Evolutionary conservation across 2,888 invertebrate genomes (phyloP), one percentile per base, ranked within the genome.

Genomic region (Pocota personata): DNA sequence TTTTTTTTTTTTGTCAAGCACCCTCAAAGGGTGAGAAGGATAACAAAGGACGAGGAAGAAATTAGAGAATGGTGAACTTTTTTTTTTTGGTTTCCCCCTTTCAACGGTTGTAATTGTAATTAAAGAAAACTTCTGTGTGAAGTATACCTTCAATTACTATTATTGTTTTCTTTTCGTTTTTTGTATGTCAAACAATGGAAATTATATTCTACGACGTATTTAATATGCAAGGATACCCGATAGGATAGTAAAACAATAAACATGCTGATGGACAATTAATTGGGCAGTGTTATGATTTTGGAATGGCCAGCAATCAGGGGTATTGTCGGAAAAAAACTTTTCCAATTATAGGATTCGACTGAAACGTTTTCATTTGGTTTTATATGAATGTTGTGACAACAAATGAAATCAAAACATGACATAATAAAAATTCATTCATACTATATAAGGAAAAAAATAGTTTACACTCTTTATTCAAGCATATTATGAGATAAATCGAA

Each of bases 51-150:
- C 30, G 3, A 27, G 30, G 40, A 37, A 55, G n/a, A 57, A 40
- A 43, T 30, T n/a, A 57, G 21, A 57, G 46, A 57, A 27, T 43
- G 30, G 27, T 30, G 19, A 40, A 8, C 2, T 24, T 48, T 55
- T 27, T 52, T 14, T 8, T 57, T 10, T 52, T 7, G 14, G 37
- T 37, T 67, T 69, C n/a, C 10, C 16, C 43, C 52, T 19, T 16
- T 43, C 30, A 19, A 30, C 5, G 40, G 16, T 55, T 69, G 43
- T 40, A 69, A 69, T 55, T 69, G 43, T 40, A 69, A 69, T 55
- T 55, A 24, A 32, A 5, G 21, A 35, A 30, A 16, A 24, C 21
- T 4, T 48, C 10, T 35, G 24, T 46, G 10, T 10, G 35, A 37
- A 24, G 21, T 19, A 8, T 19, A 46, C 46, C 32, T 64, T n/a